Evolutionary conservation across 2,888 invertebrate genomes (phyloP), one percentile per base, ranked within the genome.

Genomic region (Sussaba pulchella): DNA sequence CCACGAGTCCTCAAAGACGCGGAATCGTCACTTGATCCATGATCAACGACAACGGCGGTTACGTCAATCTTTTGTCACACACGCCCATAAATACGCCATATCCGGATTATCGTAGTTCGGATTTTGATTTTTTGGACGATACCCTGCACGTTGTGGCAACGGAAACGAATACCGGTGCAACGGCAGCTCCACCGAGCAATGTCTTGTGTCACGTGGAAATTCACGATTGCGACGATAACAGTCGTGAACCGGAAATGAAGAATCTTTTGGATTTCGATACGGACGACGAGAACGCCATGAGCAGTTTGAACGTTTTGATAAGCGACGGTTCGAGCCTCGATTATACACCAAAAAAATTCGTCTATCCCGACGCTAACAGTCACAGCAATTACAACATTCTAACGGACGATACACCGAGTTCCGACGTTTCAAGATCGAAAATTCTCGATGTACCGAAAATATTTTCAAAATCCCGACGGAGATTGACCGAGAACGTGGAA

Each of bases 51-150:
- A 84, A 85, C 71, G 83, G 85, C 78, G 87, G 87, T 14, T 88
- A 87, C 74, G 87, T 86, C 10, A 89, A 89, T 64, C 85, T 88
- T 47, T 82, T 89, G 36, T 87, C 89, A 3, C 86, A 89, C 66
- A 88, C 88, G 6, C 88, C 89, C 54, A 85, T 88, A n/a, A 86
- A 90, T 79, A 88, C 89, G 2, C 88, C 88, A 3, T 89, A 85
- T 57, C 85, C 89, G 6, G 89, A 87, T 31, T 89, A 87, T 70
- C 84, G 88, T 21, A 81, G 81, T 14, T 81, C 79, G 2, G 84
- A 84, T 73, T 81, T 83, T 31, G 84, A 87, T n/a, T 82, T 89
- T 12, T 67, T 89, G 52, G 87, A 88, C 41, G 88, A 89, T 31
- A 63, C 72, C 14, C 17, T 78, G 43, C 70, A 36, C 61, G 52